Base-by-base conservation (phyloP, 1,140 invertebrate genomes). In the Leptonema lineaticorne region DNA sequence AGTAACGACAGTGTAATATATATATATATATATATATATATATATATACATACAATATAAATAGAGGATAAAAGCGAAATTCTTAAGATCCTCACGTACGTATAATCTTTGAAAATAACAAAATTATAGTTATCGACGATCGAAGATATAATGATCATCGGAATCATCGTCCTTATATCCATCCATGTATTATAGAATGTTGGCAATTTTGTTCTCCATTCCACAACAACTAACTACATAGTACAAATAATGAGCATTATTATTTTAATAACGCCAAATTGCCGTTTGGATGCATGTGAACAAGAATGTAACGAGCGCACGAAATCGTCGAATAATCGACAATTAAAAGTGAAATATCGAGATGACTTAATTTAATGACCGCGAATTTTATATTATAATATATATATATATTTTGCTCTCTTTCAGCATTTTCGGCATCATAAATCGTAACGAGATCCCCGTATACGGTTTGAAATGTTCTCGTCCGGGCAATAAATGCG, bases 191-290 rank as follows among this genome's bases (percentile, higher is more conserved):
- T 53, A n/a, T 53, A 20, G 2, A 4, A 16, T 14, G 18, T n/a
- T 16, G n/a, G 59, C 22, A 45, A 62, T 62, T 45, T 45, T 20
- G 16, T 37, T 66, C 46, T 46, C 53, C 11, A 18, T n/a, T 59
- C 29, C 41, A 28, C 56, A 20, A 26, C 26, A 28, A 67, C 37
- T 48, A n/a, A n/a, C n/a, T n/a, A n/a, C n/a, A n/a, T n/a, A n/a
- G n/a, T n/a, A 27, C 59, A 20, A 56, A 26, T 68, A 68, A 68
- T 48, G 50, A 48, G 41, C 58, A 50, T 62, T 68, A 68, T 68
- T 68, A 68, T 53, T 68, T 68, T 68, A 68, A 68, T 68, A 68
- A 62, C 16, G 59, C 24, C 30, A 45, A 62, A 62, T 62, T 62
- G 59, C 33, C 24, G 59, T 62, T 62, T 45, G 28, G 56, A n/a